Percentiles rank a stretch among this genome's conserved stretches.
phyloP scores from a whole-genome alignment of 2,888 invertebrate genomes.

The Amphipyra tragopoginis region DNA sequence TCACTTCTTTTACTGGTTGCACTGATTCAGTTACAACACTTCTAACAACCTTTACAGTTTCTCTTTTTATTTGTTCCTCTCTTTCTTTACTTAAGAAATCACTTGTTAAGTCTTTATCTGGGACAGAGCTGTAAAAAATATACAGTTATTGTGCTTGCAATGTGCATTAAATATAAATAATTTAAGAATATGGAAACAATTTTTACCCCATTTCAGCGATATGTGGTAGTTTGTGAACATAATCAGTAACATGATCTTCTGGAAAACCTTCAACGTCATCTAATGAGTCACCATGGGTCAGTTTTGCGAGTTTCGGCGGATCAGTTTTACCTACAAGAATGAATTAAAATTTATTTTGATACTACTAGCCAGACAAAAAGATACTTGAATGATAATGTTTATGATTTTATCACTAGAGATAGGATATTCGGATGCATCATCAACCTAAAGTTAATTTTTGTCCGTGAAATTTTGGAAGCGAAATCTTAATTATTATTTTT shows the following conservation, averaged over 20 bases:
- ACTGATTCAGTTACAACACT: slow-evolving; percentile 22
- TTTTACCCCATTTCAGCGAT: slow-evolving; percentile 85
- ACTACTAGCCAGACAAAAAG: no score
- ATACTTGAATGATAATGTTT: neutral
- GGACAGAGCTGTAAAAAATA: slow-evolving; percentile 60
- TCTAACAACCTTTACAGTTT: slow-evolving; percentile 56
- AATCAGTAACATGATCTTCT: slow-evolving; percentile 85
- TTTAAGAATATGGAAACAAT: neutral
- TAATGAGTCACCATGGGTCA: slow-evolving; percentile 86
- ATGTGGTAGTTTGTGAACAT: slow-evolving; percentile 84
- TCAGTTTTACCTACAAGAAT: slow-evolving; percentile 73
- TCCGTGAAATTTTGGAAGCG: no score
- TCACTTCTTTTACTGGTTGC: slow-evolving; percentile 53
- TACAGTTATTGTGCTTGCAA: slow-evolving; percentile 1
- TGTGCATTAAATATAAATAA: neutral
- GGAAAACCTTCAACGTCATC: slow-evolving; percentile 89
- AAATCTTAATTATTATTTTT: no score
- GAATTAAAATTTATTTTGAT: neutral
- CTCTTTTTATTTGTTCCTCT: slow-evolving; percentile 79
- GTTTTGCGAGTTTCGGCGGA: slow-evolving; percentile 72
- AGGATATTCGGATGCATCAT: no score
- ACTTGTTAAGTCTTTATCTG: slow-evolving; percentile 74
- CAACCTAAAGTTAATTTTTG: no score
- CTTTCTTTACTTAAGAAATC: slow-evolving; percentile 81
- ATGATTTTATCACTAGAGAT: neutral